A percentile compares a stretch with the other conserved stretches of the same genome.
These are phyloP conservation scores for Anthrax anthrax DNA, from an alignment of 2,888 invertebrate species.

Conservation along the genomic window DNA sequence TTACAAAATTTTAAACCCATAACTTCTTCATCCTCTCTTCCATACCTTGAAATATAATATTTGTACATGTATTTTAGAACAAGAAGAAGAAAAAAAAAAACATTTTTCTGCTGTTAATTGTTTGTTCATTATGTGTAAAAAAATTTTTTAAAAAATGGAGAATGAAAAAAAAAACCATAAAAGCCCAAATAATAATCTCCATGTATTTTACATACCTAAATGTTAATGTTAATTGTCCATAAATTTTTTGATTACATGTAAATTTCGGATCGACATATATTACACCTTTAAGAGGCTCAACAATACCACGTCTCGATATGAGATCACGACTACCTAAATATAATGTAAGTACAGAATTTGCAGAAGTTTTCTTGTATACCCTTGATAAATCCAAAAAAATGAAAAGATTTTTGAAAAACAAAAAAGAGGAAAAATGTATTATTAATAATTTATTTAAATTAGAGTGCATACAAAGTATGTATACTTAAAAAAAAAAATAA, in stretches of 20 bases:
- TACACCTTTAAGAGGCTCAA: slow-evolving; percentile 73
- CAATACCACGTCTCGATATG: slow-evolving; percentile 52
- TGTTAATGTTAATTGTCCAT: slow-evolving; percentile 69
- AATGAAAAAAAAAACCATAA: background rate
- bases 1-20: slow-evolving; percentile 94
- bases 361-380: slow-evolving; percentile 73
- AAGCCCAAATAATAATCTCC: no score
- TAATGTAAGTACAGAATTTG: slow-evolving; percentile 64
- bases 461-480: no score
- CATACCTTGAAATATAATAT: slow-evolving; percentile 49
- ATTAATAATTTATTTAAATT: no score
- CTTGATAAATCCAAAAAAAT: no score
- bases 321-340: slow-evolving; percentile 66
- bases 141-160: background rate
- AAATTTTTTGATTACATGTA: slow-evolving; percentile 50
- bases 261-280: slow-evolving; percentile 67
- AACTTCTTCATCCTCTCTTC: slow-evolving; percentile 89
- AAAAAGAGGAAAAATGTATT: background rate
- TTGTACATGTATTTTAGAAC: background rate
- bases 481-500: no score
- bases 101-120: background rate
- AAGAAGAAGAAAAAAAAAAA: background rate
- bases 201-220: slow-evolving; percentile 49
- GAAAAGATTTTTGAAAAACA: background rate
- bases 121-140: background rate